Conservation (phyloP, 2,888 invertebrate species). For the Acronicta aceris region DNA sequence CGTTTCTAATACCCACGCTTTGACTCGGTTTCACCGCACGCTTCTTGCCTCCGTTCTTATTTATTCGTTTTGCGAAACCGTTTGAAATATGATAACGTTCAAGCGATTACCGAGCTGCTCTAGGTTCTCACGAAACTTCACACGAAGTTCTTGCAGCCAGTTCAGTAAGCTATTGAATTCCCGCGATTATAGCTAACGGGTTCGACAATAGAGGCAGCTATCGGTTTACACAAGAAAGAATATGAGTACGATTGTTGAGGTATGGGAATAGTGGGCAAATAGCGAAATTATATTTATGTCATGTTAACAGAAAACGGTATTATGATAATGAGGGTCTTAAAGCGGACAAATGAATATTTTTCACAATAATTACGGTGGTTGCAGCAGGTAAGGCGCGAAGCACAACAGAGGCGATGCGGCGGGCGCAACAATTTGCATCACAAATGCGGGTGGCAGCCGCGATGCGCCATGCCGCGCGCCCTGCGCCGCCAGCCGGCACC, state of each 20-base stretch:
- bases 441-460: slow-evolving; percentile 81
- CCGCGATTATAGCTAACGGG: slow-evolving; percentile 72
- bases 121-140: slow-evolving; percentile 84
- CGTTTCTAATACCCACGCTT: slow-evolving; percentile 89
- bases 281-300: slow-evolving; percentile 44
- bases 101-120: slow-evolving; percentile 77
- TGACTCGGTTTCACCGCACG: slow-evolving; percentile 88
- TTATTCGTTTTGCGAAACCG: slow-evolving; percentile 89
- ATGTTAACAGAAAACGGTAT: slow-evolving; percentile 60
- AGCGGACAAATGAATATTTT: slow-evolving; percentile 86
- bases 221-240: slow-evolving; percentile 71
- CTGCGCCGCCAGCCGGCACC: slow-evolving; percentile 60
- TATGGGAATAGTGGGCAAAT: slow-evolving; percentile 34
- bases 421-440: slow-evolving; percentile 82
- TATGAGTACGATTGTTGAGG: slow-evolving; percentile 23
- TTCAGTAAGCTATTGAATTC: slow-evolving; percentile 84
- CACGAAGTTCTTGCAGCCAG: slow-evolving; percentile 79
- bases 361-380: slow-evolving; percentile 84
- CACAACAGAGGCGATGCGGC: slow-evolving; percentile 73
- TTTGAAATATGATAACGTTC: slow-evolving; percentile 89
- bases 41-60: slow-evolving; percentile 87
- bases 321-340: slow-evolving; percentile 75
- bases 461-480: slow-evolving; percentile 69
- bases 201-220: slow-evolving; percentile 60
- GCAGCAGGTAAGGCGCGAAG: slow-evolving; percentile 83